Conservation (phyloP, 2,888 invertebrate genomes). For the Calephelis perditalis region DNA sequence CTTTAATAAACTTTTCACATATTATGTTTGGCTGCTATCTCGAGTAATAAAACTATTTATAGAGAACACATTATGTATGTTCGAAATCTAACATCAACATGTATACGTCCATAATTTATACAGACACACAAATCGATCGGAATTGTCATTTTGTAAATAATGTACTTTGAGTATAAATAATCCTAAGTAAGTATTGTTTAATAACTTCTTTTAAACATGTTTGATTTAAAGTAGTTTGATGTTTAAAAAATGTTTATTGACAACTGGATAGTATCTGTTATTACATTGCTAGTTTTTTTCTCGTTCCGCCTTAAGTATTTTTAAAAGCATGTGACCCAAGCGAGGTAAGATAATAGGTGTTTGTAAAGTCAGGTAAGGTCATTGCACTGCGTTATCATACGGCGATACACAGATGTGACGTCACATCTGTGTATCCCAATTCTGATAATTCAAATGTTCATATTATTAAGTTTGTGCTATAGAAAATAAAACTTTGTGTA, state of each 20-base stretch:
- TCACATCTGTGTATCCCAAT: too few species aligned
- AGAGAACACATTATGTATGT: not conserved
- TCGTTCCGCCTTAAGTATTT: not conserved
- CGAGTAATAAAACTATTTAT: not conserved
- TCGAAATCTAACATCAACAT: not conserved
- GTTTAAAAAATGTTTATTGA: not conserved
- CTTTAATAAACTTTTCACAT: not conserved
- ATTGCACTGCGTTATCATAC: too few species aligned
- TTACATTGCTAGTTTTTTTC: constrained; percentile 4
- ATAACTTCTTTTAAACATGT: too few species aligned
- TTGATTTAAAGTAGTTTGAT: not conserved
- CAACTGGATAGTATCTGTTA: not conserved
- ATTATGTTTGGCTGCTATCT: constrained; percentile 7
- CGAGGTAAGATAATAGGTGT: too few species aligned
- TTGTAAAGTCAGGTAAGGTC: too few species aligned
- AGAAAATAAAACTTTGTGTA: too few species aligned
- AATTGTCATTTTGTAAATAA: not conserved
- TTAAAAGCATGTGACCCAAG: too few species aligned
- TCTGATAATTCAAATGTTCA: too few species aligned
- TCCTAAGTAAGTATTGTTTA: not conserved
- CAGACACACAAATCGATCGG: not conserved
- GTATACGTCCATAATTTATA: constrained; percentile 4
- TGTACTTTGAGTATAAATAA: not conserved
- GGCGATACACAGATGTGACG: too few species aligned
- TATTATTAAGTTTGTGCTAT: too few species aligned